phyloP scores from a whole-genome alignment of 2,113 vertebrate genomes.

The Ictidomys tridecemlineatus region DNA sequence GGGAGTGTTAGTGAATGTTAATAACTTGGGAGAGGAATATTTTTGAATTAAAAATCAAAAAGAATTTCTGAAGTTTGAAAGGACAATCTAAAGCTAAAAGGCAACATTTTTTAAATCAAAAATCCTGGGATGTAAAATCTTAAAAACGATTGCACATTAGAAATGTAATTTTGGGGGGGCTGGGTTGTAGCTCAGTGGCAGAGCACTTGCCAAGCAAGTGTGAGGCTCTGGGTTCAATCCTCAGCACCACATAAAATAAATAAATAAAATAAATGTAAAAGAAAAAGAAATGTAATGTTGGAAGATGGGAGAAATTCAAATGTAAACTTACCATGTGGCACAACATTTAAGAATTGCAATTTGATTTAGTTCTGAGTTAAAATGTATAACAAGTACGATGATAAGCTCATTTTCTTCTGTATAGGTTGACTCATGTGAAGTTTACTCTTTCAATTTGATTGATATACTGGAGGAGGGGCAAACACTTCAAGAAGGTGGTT shows the following conservation, averaged over 20 bases:
- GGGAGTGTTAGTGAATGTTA: neutral
- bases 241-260: too few relatives aligned
- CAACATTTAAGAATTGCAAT: neutral
- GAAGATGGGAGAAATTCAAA: neutral
- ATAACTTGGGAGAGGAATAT: neutral
- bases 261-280: too few relatives aligned
- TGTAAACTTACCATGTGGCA: neutral
- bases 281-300: neutral
- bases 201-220: too few relatives aligned
- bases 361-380: constrained; percentile 3
- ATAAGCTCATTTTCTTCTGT: constrained; percentile 5
- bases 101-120: constrained; percentile 46
- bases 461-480: neutral
- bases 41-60: constrained; percentile 32
- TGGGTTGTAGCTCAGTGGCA: too few relatives aligned
- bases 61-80: constrained; percentile 43
- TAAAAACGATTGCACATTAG: neutral
- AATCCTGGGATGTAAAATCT: neutral
- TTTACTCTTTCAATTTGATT: neutral
- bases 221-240: too few relatives aligned
- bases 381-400: neutral
- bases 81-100: constrained; percentile 31
- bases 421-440: neutral
- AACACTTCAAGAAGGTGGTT: neutral
- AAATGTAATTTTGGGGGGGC: neutral